Conservation (phyloP, 2,888 invertebrate genomes). For the Apamea monoglypha region DNA sequence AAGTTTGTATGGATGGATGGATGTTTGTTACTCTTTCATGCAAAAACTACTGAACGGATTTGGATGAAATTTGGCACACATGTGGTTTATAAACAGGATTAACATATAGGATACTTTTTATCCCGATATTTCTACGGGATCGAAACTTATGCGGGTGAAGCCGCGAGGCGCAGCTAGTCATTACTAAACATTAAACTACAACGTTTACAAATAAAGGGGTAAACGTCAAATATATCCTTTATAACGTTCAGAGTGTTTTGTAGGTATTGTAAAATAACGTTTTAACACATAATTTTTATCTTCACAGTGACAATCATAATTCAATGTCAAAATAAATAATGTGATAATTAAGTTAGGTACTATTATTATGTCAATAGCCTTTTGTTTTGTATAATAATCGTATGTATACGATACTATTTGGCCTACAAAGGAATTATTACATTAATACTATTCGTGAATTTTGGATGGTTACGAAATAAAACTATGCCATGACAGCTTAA, state of each 20-base stretch:
- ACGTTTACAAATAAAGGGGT: neutral
- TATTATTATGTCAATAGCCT: conserved; percentile 25
- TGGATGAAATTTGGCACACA: too few species aligned
- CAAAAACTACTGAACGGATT: too few species aligned
- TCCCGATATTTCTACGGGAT: too few species aligned
- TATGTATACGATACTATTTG: conserved; percentile 10
- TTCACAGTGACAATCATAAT: conserved; percentile 2
- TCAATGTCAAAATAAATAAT: conserved; percentile 24
- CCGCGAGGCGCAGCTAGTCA: neutral
- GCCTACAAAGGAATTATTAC: conserved; percentile 13
- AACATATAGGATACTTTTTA: too few species aligned
- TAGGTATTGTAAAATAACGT: neutral
- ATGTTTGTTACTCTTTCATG: too few species aligned
- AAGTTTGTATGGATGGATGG: too few species aligned
- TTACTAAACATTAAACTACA: neutral
- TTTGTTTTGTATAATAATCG: conserved; percentile 42
- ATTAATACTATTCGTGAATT: neutral
- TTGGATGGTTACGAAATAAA: neutral
- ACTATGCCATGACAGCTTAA: too few species aligned
- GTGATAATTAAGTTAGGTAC: conserved; percentile 35
- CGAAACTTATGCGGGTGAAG: too few species aligned
- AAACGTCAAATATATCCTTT: neutral
- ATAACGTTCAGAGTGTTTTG: neutral
- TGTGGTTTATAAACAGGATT: too few species aligned
- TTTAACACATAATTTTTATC: neutral